Conservation (phyloP, 1,140 invertebrate genomes). For the Gerris buenoi region DNA sequence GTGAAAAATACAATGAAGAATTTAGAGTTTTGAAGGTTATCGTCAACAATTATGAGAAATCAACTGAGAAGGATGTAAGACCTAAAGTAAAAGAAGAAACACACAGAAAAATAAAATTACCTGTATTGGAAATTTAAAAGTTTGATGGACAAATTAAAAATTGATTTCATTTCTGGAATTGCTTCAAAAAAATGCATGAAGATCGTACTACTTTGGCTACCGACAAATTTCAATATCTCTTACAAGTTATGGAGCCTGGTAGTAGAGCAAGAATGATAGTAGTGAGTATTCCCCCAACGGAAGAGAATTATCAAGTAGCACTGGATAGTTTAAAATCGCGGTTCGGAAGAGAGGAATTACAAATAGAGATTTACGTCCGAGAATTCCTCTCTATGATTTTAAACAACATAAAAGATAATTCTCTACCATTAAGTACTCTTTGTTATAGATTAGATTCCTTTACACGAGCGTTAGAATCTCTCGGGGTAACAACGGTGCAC, state of each 20-base stretch:
- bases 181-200: background rate
- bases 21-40: background rate
- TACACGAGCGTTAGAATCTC: background rate
- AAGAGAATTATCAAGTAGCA: background rate
- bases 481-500: background rate
- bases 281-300: background rate
- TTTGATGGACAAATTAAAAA: background rate
- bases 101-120: background rate
- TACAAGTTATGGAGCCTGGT: background rate
- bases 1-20: background rate
- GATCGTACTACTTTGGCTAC: background rate
- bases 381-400: background rate
- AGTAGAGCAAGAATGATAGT: background rate
- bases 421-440: background rate
- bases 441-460: background rate
- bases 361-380: background rate
- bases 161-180: background rate
- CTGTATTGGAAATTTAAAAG: background rate
- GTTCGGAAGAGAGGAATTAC: background rate
- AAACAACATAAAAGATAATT: background rate
- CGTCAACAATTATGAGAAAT: background rate
- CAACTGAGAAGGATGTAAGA: too few relatives aligned
- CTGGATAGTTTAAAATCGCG: background rate
- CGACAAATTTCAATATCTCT: background rate
- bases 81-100: too few relatives aligned